These are phyloP conservation scores for Aurelia sp. DNA, from an alignment of 30 jellyfish, hydroid and myxozoan genomes.

Conservation along the genomic window DNA sequence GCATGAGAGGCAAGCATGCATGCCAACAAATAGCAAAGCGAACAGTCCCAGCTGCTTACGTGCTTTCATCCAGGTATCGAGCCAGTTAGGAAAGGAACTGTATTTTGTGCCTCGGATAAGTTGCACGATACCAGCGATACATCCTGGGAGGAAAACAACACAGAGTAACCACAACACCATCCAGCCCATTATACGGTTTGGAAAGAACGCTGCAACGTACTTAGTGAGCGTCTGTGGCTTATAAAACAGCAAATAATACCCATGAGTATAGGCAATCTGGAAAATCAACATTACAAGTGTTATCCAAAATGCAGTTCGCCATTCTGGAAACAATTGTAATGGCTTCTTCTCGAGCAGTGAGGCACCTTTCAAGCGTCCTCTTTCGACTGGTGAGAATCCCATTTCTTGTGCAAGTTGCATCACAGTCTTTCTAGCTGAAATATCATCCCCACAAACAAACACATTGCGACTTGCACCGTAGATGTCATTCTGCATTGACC, in stretches of 20 bases:
- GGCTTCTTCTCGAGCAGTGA: constrained; percentile 64
- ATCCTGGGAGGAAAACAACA: constrained; percentile 73
- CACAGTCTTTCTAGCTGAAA: constrained; percentile 23
- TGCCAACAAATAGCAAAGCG: constrained; percentile 60
- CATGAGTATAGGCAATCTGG: constrained; percentile 40
- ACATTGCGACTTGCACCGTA: constrained; percentile 76
- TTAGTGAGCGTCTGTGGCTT: constrained; percentile 3
- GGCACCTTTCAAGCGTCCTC: constrained; percentile 82
- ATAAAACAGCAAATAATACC: constrained; percentile 14
- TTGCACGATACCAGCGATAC: constrained; percentile 84
- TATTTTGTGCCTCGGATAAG: constrained; percentile 80
- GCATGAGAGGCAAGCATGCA: constrained; percentile 76
- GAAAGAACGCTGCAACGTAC: constrained; percentile 2
- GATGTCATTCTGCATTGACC: constrained; percentile 68
- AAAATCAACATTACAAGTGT: constrained; percentile 45
- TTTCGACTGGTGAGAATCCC: constrained; percentile 84
- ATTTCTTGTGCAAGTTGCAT: constrained; percentile 73
- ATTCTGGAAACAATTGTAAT: constrained; percentile 68
- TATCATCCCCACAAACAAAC: constrained; percentile 67
- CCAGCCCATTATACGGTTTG: constrained; percentile 64
- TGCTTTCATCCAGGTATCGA: constrained; percentile 84
- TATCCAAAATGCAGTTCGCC: constrained; percentile 72
- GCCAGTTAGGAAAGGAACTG: constrained; percentile 78
- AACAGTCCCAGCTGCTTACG: constrained; percentile 89
- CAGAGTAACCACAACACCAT: constrained; percentile 68